A percentile compares a stretch with the other conserved stretches of the same genome.
Evolutionary conservation across 2,888 invertebrate species (phyloP).

Genomic region (Troilus luridus): DNA sequence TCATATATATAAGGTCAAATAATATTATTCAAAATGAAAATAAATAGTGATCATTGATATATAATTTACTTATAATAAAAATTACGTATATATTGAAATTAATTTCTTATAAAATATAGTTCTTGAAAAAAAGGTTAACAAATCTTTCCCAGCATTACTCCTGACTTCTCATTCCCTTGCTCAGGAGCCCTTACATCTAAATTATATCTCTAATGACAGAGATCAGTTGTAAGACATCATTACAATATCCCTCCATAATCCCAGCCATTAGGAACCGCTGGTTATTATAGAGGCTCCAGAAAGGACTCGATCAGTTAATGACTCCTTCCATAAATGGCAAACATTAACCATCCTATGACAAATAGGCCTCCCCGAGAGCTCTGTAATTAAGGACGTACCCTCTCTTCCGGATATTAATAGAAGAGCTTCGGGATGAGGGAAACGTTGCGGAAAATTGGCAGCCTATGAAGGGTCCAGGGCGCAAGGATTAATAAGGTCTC

Average conservation of each 20-base stretch:
- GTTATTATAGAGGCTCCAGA: neutral
- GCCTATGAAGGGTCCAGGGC: conserved; percentile 29
- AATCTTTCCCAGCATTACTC: neutral
- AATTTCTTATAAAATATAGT: neutral
- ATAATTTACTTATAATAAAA: no score
- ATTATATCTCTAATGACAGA: neutral
- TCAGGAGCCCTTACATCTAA: neutral
- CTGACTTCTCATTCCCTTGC: neutral
- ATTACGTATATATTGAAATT: no score
- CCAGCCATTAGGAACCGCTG: neutral
- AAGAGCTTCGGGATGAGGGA: conserved; percentile 37
- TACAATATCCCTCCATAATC: neutral
- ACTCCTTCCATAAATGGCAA: conserved; percentile 35
- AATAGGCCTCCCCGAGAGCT: conserved; percentile 18
- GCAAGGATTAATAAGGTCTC: conserved; percentile 43
- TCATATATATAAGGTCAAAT: no score
- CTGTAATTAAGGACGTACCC: conserved; percentile 12
- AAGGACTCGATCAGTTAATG: conserved; percentile 24
- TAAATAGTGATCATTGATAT: no score
- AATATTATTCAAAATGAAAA: no score
- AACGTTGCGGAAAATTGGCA: conserved; percentile 48
- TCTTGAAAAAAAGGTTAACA: neutral
- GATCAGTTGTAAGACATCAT: neutral
- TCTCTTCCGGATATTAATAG: conserved; percentile 44
- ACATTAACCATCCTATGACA: conserved; percentile 48